phyloP scores from a whole-genome alignment of 2,888 invertebrate genomes.

The Ormyrus thymus region DNA sequence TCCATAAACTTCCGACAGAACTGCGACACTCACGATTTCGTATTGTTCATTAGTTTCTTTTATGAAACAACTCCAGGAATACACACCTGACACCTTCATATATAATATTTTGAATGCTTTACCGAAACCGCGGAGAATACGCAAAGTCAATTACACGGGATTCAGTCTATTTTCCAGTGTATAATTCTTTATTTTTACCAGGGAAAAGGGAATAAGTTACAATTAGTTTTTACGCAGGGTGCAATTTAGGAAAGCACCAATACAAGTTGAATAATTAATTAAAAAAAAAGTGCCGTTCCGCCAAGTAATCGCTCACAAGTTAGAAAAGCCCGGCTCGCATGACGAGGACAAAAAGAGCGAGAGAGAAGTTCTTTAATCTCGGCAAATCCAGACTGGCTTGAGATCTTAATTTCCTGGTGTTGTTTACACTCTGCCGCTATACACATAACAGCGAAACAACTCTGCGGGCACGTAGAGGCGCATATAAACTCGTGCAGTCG shows the following conservation, averaged over 20 bases:
- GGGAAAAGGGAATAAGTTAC: too few species aligned
- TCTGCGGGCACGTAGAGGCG: not conserved
- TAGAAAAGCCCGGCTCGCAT: too few species aligned
- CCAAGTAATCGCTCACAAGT: too few species aligned
- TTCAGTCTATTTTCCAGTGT: too few species aligned
- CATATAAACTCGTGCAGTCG: too few species aligned
- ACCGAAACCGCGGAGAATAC: not conserved
- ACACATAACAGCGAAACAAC: not conserved
- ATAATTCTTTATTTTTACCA: too few species aligned
- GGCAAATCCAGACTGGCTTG: slow-evolving; percentile 1
- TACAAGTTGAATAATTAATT: too few species aligned
- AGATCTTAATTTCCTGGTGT: slow-evolving; percentile 11
- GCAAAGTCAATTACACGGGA: not conserved
- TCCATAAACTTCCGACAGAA: slow-evolving; percentile 8
- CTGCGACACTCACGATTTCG: not conserved
- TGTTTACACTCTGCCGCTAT: not conserved
- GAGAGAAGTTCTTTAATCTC: slow-evolving; percentile 4
- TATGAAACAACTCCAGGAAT: not conserved
- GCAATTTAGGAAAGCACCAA: too few species aligned
- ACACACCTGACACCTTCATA: not conserved
- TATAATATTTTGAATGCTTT: not conserved
- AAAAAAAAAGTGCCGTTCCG: too few species aligned
- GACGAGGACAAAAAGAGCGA: too few species aligned
- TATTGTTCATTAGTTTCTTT: not conserved
- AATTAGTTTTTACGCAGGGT: too few species aligned